A percentile compares a stretch with the other conserved stretches of the same genome.
phyloP scores from a whole-genome alignment of 2,797 vertebrate genomes.

The Takifugu ocellatus region DNA sequence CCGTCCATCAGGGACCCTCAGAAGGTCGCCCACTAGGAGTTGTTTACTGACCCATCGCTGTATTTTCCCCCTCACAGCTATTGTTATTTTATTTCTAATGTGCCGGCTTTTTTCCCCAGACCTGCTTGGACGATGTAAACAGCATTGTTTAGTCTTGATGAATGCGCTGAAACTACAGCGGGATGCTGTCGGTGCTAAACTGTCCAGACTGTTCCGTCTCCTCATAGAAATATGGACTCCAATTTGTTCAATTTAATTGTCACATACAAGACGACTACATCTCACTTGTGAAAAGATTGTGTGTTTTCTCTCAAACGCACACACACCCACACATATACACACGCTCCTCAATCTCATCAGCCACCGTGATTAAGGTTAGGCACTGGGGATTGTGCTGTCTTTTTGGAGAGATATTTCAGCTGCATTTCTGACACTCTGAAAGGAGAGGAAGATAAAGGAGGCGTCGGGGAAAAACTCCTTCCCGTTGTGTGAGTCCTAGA shows the following conservation, averaged over 20 bases:
- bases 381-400: conserved; percentile 83
- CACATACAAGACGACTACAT: conserved; percentile 42
- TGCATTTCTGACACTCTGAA: conserved; percentile 92
- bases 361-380: conserved; percentile 79
- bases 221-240: conserved; percentile 34
- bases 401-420: conserved; percentile 98
- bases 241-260: conserved; percentile 57
- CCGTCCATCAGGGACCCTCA: conserved; percentile 16
- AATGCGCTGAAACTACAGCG: conserved; percentile 3
- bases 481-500: conserved; percentile 95
- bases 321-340: not conserved
- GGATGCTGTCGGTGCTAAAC: not conserved
- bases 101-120: too few species aligned
- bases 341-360: conserved; percentile 71
- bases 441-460: conserved; percentile 77
- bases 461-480: conserved; percentile 76
- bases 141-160: too few species aligned
- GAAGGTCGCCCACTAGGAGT: conserved; percentile 7
- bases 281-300: conserved; percentile 66
- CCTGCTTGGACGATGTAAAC: too few species aligned
- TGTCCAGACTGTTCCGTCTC: not conserved
- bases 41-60: conserved; percentile 15
- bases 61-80: not conserved
- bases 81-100: too few species aligned
- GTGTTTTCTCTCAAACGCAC: conserved; percentile 56